Evolutionary conservation across 92 coral and sea anemone species (phyloP).

Genomic region (Porites rus): DNA sequence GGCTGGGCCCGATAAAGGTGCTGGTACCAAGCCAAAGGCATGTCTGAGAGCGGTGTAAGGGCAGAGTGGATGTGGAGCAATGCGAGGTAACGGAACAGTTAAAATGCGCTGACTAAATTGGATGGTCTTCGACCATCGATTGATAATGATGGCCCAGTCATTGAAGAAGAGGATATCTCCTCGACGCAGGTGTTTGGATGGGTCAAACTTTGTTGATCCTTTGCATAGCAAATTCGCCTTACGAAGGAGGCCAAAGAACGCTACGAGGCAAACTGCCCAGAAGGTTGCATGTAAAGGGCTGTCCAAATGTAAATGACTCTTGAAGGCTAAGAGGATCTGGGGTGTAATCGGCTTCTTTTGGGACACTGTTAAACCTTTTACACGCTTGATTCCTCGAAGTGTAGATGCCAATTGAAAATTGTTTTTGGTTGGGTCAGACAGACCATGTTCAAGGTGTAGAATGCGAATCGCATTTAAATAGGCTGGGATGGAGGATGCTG

Average conservation of each 20-base stretch:
- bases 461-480: no score
- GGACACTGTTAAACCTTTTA: constrained; percentile 4
- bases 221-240: constrained; percentile 15
- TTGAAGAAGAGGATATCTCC: constrained; percentile 29
- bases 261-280: constrained; percentile 45
- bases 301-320: neutral
- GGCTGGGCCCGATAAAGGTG: no score
- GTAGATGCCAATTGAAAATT: neutral
- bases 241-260: constrained; percentile 31
- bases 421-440: no score
- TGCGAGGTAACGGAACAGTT: no score
- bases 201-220: constrained; percentile 3
- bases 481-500: no score
- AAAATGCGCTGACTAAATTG: neutral
- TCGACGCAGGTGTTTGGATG: constrained; percentile 11
- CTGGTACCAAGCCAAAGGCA: no score
- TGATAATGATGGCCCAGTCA: constrained; percentile 11
- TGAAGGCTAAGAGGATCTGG: no score
- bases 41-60: no score
- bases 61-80: no score
- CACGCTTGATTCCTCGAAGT: constrained; percentile 6
- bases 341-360: no score
- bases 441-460: no score
- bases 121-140: no score
- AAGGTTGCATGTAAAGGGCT: constrained; percentile 5